Evolutionary conservation across 2,797 vertebrate species (phyloP).

Genomic region (Cryptoprocta ferox): DNA sequence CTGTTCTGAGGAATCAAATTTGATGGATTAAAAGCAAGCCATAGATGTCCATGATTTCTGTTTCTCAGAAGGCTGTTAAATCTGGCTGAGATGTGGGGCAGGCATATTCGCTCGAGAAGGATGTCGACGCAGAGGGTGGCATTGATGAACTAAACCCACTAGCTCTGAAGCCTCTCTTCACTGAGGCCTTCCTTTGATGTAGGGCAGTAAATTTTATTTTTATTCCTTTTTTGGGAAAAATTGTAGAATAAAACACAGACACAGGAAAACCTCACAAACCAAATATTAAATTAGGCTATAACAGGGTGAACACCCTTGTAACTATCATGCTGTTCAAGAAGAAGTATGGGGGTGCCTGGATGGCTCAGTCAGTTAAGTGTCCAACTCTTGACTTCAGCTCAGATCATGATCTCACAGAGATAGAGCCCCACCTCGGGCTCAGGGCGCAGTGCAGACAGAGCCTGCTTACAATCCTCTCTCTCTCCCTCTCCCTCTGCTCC

Average conservation of each 20-base stretch:
- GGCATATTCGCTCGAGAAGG: not conserved
- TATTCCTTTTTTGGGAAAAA: not conserved
- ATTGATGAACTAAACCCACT: not conserved
- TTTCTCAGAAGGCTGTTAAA: not conserved
- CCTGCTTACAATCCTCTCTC: too few relatives aligned
- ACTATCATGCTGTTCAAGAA: not conserved
- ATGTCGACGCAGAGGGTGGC: not conserved
- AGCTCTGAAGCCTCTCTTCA: not conserved
- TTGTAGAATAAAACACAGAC: not conserved
- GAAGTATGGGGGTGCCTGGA: not conserved
- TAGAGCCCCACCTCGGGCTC: too few relatives aligned
- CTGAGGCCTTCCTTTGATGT: not conserved
- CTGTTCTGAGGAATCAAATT: not conserved
- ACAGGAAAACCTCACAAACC: not conserved
- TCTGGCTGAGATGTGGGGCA: not conserved
- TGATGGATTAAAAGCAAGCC: not conserved
- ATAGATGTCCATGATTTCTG: accelerated
- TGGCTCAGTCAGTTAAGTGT: too few relatives aligned
- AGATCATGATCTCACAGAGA: too few relatives aligned
- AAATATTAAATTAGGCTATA: not conserved
- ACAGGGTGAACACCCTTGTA: not conserved
- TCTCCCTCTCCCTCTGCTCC: too few relatives aligned
- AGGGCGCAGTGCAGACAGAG: too few relatives aligned
- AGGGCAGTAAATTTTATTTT: not conserved
- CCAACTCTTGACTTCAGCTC: too few relatives aligned